Base-by-base conservation (phyloP, 92 coral and sea anemone genomes). In the Palythoa heliodiscus region DNA sequence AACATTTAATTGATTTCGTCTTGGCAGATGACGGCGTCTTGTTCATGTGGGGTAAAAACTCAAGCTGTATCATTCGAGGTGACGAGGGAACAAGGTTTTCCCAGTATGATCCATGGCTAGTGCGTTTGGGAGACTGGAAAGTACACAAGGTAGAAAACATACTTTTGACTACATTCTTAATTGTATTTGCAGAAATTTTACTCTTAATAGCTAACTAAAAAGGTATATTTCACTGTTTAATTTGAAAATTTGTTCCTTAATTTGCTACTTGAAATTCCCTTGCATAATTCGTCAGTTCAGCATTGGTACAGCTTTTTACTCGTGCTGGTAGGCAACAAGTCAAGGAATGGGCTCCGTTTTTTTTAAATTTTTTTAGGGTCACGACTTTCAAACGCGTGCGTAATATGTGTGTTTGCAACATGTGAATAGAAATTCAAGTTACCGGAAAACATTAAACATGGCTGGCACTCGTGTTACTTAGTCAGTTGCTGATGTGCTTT, bases 11-110 rank as follows among this genome's bases (percentile, higher is more conserved):
- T 72, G 24, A 71, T 13, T 39, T 73, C 13, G 6, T 40, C 68
- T 57, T 78, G 67, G 63, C 82, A 96, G 98, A 78, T 22, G 85
- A 88, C 37, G 98, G 98, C 4, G 58, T 83, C 68, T 84, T 96
- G 50, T 94, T 80, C 71, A 87, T 96, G 98, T 96, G 98, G 98
- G 98, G 98, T 3, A 90, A 94, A 82, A 96, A 96, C 81, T 89
- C 95, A 3, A 95, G 95, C 64, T 89, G 89, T 52, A 67, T 96
- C 17, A 92, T 96, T 78, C 93, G 95, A 84, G 63, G 85, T 63
- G 96, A 96, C 63, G 89, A 94, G 86, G 89, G 89, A 43, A 76
- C 85, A 40, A 92, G 97, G 79, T 87, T 86, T 88, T 93, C 92
- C 86, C 98, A 96, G 88, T 94, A 82, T 84, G 87, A 84, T 9